Evolutionary conservation across 2,113 vertebrate genomes (phyloP).

Genomic region (Microcebus jonahi): DNA sequence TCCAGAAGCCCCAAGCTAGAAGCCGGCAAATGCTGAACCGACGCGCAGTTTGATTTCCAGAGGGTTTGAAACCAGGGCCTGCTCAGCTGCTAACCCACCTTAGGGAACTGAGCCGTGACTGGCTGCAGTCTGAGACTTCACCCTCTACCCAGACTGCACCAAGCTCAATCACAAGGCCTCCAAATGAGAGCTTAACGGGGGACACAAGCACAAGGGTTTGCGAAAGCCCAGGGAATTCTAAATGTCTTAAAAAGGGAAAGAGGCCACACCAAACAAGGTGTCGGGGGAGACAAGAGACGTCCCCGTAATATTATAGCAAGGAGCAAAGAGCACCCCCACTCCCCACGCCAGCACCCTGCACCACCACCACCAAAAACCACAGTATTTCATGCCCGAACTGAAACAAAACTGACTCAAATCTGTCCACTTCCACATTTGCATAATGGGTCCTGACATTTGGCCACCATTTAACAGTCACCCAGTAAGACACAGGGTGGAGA

Average conservation of each 20-base stretch:
- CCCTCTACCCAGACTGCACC: not conserved
- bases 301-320: not conserved
- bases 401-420: not conserved
- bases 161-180: rapidly evolving
- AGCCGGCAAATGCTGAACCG: rapidly evolving
- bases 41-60: not conserved
- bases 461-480: not conserved
- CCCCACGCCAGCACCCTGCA: not conserved
- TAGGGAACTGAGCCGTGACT: not conserved
- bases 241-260: not conserved
- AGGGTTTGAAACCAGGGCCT: not conserved
- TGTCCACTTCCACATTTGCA: not conserved
- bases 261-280: not conserved
- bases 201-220: not conserved
- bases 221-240: not conserved
- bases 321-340: not conserved
- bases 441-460: not conserved
- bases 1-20: not conserved
- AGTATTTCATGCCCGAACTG: not conserved
- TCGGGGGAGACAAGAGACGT: not conserved
- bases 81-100: not conserved
- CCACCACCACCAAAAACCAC: not conserved
- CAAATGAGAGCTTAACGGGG: not conserved
- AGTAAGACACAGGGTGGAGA: constrained; percentile 9
- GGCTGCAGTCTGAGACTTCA: not conserved